Percentiles rank a stretch among this genome's conserved stretches.
phyloP scores from a whole-genome alignment of 2,797 vertebrate species.

The Mus caroli region DNA sequence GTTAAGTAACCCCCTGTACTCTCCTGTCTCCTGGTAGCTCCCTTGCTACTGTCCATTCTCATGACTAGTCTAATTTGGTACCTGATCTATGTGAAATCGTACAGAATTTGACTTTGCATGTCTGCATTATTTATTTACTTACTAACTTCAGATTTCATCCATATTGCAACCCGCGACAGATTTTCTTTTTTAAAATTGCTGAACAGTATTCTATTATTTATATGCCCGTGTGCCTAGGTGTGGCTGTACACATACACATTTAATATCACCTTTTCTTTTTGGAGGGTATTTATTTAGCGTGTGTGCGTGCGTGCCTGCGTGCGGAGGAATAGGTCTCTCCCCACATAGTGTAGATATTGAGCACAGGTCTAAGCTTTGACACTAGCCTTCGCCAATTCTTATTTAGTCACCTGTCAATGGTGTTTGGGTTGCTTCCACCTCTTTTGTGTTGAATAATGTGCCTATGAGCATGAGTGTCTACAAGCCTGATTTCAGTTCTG shows the following conservation, averaged over 20 bases:
- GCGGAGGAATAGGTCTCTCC: not conserved
- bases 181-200: conserved; percentile 24
- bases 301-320: not conserved
- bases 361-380: not conserved
- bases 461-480: not conserved
- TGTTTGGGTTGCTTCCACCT: not conserved
- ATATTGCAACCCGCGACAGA: not conserved
- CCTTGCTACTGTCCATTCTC: not conserved
- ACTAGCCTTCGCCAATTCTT: not conserved
- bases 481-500: not conserved
- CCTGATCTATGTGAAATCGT: not conserved
- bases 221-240: not conserved
- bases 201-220: not conserved
- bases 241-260: not conserved
- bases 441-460: conserved; percentile 17
- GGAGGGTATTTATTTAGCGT: not conserved
- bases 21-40: not conserved
- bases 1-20: not conserved
- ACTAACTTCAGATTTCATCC: not conserved
- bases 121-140: conserved; percentile 15
- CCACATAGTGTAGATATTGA: not conserved
- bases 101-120: not conserved
- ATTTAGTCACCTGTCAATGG: not conserved
- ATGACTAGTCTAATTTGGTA: conserved; percentile 15
- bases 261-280: not conserved